phyloP scores from a whole-genome alignment of 2,113 vertebrate species.

The Philantomba maxwellii region DNA sequence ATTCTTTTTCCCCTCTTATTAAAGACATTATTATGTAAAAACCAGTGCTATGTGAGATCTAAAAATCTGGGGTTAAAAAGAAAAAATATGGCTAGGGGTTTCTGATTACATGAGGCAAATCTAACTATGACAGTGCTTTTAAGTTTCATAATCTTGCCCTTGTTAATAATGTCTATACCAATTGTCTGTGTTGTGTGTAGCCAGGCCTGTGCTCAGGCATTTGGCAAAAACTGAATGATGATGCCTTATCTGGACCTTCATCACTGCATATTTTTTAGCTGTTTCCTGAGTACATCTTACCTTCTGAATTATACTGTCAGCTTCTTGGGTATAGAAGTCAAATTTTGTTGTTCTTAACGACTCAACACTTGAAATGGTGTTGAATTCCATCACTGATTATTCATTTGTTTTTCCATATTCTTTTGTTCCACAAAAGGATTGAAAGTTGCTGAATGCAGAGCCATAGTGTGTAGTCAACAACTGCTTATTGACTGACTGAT shows the following conservation, averaged over 20 bases:
- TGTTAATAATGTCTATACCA: neutral
- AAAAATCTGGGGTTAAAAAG: neutral
- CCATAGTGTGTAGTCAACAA: neutral
- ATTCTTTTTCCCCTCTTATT: neutral
- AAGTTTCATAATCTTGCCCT: neutral
- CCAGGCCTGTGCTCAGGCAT: neutral
- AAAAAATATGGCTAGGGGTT: neutral
- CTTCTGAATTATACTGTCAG: neutral
- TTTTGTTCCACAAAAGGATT: neutral
- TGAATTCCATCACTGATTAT: neutral
- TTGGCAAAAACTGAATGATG: neutral
- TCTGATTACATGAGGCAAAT: neutral
- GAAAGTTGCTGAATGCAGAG: neutral
- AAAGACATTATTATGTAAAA: neutral
- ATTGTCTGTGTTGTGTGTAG: neutral
- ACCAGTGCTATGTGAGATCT: neutral
- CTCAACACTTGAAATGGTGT: neutral
- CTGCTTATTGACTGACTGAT: neutral
- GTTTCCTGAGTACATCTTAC: neutral
- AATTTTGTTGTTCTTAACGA: neutral
- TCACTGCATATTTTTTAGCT: neutral
- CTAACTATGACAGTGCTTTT: neutral
- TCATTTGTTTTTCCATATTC: neutral
- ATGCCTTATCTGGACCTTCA: neutral
- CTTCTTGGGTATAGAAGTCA: neutral